Evolutionary conservation across 1,140 invertebrate genomes (phyloP).

Genomic region (Megathymus violae): DNA sequence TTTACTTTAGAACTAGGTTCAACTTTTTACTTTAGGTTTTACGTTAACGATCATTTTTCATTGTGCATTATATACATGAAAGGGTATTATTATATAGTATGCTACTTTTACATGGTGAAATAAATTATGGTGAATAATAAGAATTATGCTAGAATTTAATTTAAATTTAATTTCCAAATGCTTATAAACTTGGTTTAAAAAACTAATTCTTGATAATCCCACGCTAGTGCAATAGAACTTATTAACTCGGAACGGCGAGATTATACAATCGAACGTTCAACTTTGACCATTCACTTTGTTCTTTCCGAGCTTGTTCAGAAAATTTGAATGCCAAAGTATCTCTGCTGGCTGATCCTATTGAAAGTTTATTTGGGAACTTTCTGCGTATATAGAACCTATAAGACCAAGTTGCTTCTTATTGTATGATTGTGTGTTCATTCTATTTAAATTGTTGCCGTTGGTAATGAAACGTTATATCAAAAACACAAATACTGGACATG

Average conservation of each 20-base stretch:
- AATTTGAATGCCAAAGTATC: slow-evolving; percentile 25
- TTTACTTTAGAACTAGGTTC: no score
- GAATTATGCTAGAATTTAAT: background rate
- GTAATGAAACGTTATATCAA: no score
- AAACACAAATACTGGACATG: no score
- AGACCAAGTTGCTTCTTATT: background rate
- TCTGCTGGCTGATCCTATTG: slow-evolving; percentile 27
- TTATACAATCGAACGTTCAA: slow-evolving; percentile 34
- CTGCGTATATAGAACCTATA: background rate
- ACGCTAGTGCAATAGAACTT: slow-evolving; percentile 23
- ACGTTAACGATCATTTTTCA: no score
- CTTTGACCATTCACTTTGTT: slow-evolving; percentile 26
- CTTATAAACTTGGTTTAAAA: background rate
- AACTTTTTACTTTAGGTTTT: no score
- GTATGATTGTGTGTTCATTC: background rate
- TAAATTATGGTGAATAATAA: no score
- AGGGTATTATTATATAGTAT: no score
- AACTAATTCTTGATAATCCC: slow-evolving; percentile 18
- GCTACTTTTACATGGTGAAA: no score
- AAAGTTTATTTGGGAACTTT: slow-evolving; percentile 22
- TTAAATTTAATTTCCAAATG: background rate
- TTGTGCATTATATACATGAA: no score
- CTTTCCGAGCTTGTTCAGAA: slow-evolving; percentile 26
- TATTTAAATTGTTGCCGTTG: no score
- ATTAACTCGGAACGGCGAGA: slow-evolving; percentile 26